Conservation (phyloP, 2,113 vertebrate species). For the Climacteris rufus region DNA sequence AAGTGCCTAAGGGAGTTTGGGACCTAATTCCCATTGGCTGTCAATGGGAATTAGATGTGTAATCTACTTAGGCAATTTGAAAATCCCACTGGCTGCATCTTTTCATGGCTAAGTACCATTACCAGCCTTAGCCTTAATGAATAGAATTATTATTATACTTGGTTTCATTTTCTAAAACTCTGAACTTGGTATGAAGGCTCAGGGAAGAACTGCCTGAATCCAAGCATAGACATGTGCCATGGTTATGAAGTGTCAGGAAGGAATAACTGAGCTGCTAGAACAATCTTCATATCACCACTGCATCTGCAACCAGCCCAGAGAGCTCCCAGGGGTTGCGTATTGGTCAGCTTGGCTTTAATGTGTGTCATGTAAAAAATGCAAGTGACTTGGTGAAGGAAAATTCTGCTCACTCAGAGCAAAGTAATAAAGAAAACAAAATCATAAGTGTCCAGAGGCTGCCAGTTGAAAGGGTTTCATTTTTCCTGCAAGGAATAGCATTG, state of each 20-base stretch:
- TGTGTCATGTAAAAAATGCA: background rate
- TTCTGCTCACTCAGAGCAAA: conserved; percentile 14
- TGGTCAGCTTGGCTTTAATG: background rate
- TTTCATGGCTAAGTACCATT: conserved; percentile 57
- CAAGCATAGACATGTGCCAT: background rate
- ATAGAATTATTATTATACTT: conserved; percentile 59
- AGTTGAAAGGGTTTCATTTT: conserved; percentile 38
- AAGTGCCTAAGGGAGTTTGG: conserved; percentile 56
- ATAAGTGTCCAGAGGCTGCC: background rate
- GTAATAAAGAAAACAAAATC: conserved; percentile 3
- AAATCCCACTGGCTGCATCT: conserved; percentile 62
- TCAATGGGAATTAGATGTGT: conserved; percentile 59
- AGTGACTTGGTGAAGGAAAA: background rate
- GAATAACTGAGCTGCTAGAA: background rate
- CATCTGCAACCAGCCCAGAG: background rate
- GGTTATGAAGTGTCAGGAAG: background rate
- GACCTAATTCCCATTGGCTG: conserved; percentile 59
- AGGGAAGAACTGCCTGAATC: background rate
- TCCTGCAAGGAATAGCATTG: background rate
- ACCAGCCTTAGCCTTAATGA: conserved; percentile 49
- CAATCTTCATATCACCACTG: background rate
- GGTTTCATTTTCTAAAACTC: conserved; percentile 41
- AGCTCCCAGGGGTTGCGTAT: background rate
- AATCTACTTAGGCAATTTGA: conserved; percentile 61
- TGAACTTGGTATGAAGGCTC: background rate